Evolutionary conservation across 2,797 vertebrate genomes (phyloP), one percentile per base, ranked within the genome.

Genomic region (Alca torda): DNA sequence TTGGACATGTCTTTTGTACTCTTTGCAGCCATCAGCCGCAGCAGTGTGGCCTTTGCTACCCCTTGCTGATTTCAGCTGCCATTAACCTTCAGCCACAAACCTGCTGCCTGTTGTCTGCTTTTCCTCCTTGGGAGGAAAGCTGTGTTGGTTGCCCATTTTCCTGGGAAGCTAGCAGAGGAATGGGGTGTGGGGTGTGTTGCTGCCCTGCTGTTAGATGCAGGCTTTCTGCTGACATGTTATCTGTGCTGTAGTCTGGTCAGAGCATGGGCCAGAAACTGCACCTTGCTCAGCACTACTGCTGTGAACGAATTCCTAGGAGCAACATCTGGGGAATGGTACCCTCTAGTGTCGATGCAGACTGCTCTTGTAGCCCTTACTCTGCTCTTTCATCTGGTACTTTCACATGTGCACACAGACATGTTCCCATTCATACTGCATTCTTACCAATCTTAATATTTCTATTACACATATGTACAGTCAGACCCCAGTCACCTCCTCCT

Each of bases 391-490:
- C 33, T 73, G 16, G 18, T 56, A 48, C 39, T 69, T 87, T 35
- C 31, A 56, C 33, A n/a, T 0, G 4, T 28, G 33, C 64, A 39
- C 9, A 14, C 0, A 1, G 39, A 64, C 18, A 67, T 2, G 0
- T 83, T 69, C 60, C 33, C 30, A 70, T 79, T 74, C 14, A 11
- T 83, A 45, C 45, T 56, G 6, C 30, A 5, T 61, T 67, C 53
- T 57, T 70, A 31, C 26, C 43, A 43, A 10, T 76, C 31, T 51
- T 41, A 80, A 4, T 43, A 51, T 37, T 75, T 79, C n/a, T 74
- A 23, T 60, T 92, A 41, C 5, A 4, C 14, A 18, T 23, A 33
- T 33, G 18, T 61, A 46, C 13, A 26, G 65, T 37, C 28, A 63
- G 61, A 43, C 28, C 28, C 13, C 39, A 31, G 61, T 64, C 28